Evolutionary conservation across 1,140 invertebrate species (phyloP), one percentile per base, ranked within the genome.

Genomic region (Aleiodes sp.): DNA sequence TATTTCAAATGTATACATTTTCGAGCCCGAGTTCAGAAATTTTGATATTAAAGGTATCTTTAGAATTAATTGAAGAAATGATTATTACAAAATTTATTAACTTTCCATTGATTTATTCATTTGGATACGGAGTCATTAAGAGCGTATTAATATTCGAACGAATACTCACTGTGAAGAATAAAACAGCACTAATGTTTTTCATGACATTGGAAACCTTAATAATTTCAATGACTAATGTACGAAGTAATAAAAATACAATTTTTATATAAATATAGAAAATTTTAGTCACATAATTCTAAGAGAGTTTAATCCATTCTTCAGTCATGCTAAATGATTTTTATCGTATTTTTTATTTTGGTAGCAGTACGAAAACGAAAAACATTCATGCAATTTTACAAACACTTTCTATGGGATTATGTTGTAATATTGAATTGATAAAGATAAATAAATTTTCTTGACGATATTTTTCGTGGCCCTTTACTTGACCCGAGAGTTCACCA

Each of bases 201-300:
- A 9, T 52, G 21, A 24, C 21, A 52, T 16, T 4, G 6, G 8
- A 46, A 19, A 52, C 1, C 12, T 9, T 52, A 8, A 21, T 2
- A 12, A 12, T 52, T 1, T 24, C n/a, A 16, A 43, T 52, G 46
- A 21, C 46, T 52, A 21, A 52, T 7, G 39, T 16, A 43, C 19
- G 7, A 52, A 12, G 46, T 24, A 9, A 52, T 52, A 52, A 52
- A 52, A 52, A 43, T 52, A 52, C 21, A 24, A 52, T 52, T 52
- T 52, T 19, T 52, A 24, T 52, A 52, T 2, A 52, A 52, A 52
- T 52, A 52, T 52, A 52, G 26, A 52, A 52, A 52, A 24, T 52
- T 24, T 26, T 8, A 26, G 31, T 52, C 4, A 21, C 26, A 52
- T 21, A 52, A 52, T 12, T 52, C n/a, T n/a, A n/a, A 52, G 10